Conservation (phyloP, 2,113 vertebrate species). For the Cisticola juncidis region DNA sequence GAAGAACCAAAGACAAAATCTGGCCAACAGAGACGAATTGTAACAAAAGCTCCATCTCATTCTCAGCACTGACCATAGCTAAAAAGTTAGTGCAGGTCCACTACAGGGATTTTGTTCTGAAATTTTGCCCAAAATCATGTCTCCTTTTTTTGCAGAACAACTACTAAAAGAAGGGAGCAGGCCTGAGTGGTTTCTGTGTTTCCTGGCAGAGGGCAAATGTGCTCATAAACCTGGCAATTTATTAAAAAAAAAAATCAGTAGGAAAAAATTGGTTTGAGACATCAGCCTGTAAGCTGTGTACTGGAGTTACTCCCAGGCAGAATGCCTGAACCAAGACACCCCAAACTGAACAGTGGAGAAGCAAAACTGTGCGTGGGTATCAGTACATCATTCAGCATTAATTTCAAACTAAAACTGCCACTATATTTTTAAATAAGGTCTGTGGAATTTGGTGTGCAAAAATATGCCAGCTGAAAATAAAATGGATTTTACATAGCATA, state of each 20-base stretch:
- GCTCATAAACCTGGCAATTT: not conserved
- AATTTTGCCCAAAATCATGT: not conserved
- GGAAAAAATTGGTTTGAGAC: not conserved
- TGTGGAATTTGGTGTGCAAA: not conserved
- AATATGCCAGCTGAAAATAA: not conserved
- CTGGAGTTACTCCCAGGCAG: not conserved
- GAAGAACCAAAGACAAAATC: not conserved
- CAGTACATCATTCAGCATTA: not conserved
- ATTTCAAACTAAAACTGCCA: not conserved
- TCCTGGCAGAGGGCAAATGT: not conserved
- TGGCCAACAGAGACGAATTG: not conserved
- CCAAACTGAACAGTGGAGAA: accelerated
- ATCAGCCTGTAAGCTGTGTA: not conserved
- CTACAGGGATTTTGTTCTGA: not conserved
- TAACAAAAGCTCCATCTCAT: not conserved
- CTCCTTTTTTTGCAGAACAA: not conserved
- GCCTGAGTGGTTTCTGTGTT: not conserved
- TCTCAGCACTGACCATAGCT: not conserved
- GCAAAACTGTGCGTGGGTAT: not conserved
- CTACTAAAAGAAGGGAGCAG: accelerated
- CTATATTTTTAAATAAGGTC: not conserved
- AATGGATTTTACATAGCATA: not conserved
- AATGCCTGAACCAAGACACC: not conserved
- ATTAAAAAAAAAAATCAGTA: not conserved
- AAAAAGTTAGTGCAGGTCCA: not conserved